A percentile compares a stretch with the other conserved stretches of the same genome.
Evolutionary conservation across 1,140 invertebrate genomes (phyloP).

Genomic region (Dendroctonus ponderosae): DNA sequence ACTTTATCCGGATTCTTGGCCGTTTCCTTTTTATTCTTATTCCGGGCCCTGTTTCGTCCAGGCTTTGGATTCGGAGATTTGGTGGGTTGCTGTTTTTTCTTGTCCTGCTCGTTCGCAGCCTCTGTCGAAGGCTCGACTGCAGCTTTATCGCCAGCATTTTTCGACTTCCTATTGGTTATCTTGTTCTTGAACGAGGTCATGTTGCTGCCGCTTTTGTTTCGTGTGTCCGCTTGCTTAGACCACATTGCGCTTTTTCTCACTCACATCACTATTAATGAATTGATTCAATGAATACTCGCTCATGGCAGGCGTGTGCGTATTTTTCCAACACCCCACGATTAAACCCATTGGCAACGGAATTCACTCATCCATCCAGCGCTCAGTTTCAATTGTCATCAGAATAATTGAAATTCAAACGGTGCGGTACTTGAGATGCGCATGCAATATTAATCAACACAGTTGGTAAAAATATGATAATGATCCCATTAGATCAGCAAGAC

Average conservation of each 20-base stretch:
- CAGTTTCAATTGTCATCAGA: too few relatives aligned
- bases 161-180: constrained; percentile 19
- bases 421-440: too few relatives aligned
- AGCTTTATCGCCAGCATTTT: constrained; percentile 13
- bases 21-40: constrained; percentile 22
- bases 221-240: constrained; percentile 20
- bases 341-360: too few relatives aligned
- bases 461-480: too few relatives aligned
- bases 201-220: constrained; percentile 5
- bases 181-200: constrained; percentile 19
- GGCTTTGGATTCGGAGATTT: constrained; percentile 9
- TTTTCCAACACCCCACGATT: too few relatives aligned
- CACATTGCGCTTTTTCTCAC: constrained; percentile 8
- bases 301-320: too few relatives aligned
- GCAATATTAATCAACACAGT: too few relatives aligned
- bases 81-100: constrained; percentile 13
- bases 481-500: too few relatives aligned
- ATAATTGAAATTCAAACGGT: too few relatives aligned
- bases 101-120: not conserved
- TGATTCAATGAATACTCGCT: too few relatives aligned
- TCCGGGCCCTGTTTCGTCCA: constrained; percentile 26
- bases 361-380: too few relatives aligned
- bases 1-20: not conserved
- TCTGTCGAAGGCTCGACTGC: constrained; percentile 1
- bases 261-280: not conserved